phyloP scores from a whole-genome alignment of 92 coral and sea anemone species.

The Plumapathes pennacea region DNA sequence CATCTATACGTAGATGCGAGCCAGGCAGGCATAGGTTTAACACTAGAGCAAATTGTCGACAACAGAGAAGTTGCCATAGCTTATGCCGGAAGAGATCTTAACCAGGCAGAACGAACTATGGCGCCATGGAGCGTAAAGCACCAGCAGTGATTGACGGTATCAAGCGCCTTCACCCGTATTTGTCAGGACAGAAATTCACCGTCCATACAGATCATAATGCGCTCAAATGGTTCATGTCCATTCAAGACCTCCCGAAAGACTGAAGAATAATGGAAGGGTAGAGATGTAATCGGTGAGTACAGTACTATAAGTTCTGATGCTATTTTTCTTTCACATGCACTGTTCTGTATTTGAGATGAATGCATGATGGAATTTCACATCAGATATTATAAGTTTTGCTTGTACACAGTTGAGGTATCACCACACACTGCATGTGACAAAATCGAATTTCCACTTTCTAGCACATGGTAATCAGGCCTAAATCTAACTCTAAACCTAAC shows the following conservation, averaged over 20 bases:
- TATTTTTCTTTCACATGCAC: no score
- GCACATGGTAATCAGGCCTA: no score
- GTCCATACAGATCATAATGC: slow-evolving; percentile 38
- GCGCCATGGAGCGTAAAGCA: slow-evolving; percentile 29
- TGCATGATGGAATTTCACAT: no score
- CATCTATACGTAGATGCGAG: slow-evolving; percentile 30
- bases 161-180: slow-evolving; percentile 23
- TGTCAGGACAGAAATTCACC: slow-evolving; percentile 22
- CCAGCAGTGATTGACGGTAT: slow-evolving; percentile 25
- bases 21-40: slow-evolving; percentile 19
- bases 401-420: no score
- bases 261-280: no score
- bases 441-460: no score
- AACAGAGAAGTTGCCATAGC: slow-evolving; percentile 17
- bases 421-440: no score
- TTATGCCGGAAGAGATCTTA: slow-evolving; percentile 14
- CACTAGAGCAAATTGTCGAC: slow-evolving; percentile 14
- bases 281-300: no score
- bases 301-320: no score
- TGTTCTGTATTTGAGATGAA: no score
- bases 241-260: slow-evolving; percentile 2
- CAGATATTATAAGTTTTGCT: no score
- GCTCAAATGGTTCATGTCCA: slow-evolving; percentile 16
- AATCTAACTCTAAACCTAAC: no score
- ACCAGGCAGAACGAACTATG: slow-evolving; percentile 31